Conservation (phyloP, 2,797 vertebrate species). For the Avahi laniger region DNA sequence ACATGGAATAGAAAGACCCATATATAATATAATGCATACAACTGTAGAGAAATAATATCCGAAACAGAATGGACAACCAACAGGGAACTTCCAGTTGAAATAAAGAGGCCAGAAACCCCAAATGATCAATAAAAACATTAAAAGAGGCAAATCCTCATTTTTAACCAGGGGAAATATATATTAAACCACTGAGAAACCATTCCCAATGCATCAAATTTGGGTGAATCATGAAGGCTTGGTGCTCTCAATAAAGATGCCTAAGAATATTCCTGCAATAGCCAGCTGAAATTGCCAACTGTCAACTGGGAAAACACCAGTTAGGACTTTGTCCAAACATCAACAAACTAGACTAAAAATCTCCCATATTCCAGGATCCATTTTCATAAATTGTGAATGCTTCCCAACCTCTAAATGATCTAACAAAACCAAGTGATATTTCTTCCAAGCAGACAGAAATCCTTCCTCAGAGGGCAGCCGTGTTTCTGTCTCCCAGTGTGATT, state of each 20-base stretch:
- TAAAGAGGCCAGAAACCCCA: neutral
- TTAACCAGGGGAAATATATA: neutral
- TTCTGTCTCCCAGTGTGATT: neutral
- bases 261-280: neutral
- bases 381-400: constrained; percentile 45
- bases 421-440: constrained; percentile 50
- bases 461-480: constrained; percentile 53
- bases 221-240: neutral
- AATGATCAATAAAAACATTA: neutral
- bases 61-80: neutral
- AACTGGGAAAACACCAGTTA: neutral
- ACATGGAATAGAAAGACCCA: neutral
- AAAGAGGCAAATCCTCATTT: neutral
- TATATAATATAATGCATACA: neutral
- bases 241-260: neutral
- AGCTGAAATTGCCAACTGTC: neutral
- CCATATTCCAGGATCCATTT: constrained; percentile 15
- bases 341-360: neutral
- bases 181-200: neutral
- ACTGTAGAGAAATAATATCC: neutral
- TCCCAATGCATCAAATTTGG: neutral
- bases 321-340: neutral
- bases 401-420: constrained; percentile 50
- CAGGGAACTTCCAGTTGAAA: neutral
- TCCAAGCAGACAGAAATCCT: constrained; percentile 17